Evolutionary conservation across 2,888 invertebrate genomes (phyloP).

Genomic region (Ophion obscuratus): DNA sequence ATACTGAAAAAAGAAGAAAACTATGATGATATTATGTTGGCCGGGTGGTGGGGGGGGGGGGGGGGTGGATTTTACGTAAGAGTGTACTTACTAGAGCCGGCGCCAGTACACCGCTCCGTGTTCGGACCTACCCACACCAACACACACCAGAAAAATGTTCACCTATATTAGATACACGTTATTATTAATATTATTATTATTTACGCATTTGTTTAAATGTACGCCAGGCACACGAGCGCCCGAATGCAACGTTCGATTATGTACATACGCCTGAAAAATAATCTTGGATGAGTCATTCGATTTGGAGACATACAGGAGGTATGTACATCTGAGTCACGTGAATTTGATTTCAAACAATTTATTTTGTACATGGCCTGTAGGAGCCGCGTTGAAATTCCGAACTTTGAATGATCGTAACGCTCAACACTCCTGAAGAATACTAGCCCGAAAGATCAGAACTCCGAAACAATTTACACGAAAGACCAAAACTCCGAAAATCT

Average conservation of each 20-base stretch:
- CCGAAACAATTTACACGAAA: no score
- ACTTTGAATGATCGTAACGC: no score
- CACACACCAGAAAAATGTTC: conserved; percentile 82
- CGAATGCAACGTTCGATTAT: conserved; percentile 44
- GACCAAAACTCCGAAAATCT: no score
- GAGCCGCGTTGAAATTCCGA: no score
- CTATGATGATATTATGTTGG: not conserved
- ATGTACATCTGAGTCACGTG: not conserved
- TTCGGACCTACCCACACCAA: conserved; percentile 86
- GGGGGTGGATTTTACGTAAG: conserved; percentile 71
- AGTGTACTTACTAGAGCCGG: conserved; percentile 87
- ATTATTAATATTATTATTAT: conserved; percentile 53
- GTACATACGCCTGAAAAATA: conserved; percentile 5
- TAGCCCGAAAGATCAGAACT: no score
- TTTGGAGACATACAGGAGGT: not conserved
- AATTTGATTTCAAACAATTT: not conserved
- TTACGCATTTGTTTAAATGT: conserved; percentile 48
- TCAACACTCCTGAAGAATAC: no score
- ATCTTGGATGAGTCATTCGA: not conserved
- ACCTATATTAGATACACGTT: conserved; percentile 82
- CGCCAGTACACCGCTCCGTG: conserved; percentile 86
- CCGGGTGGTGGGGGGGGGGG: not conserved
- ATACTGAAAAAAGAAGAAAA: conserved; percentile 29
- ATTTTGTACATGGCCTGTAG: no score
- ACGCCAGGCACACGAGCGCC: conserved; percentile 31